Conservation (phyloP, 2,888 invertebrate species). For the Brachylomia viminalis region DNA sequence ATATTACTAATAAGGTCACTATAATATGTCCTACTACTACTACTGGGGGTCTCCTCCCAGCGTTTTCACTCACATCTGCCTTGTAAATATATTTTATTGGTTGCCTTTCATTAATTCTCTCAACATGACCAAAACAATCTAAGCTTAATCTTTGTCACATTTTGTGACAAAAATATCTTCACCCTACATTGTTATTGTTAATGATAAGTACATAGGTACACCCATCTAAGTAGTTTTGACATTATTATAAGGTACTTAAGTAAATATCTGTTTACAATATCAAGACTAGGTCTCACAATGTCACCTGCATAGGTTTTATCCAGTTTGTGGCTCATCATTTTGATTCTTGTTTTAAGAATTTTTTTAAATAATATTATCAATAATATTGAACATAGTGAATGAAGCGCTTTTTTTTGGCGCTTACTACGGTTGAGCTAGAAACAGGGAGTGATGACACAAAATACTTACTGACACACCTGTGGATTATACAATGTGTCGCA, state of each 20-base stretch:
- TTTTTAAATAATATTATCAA: background rate
- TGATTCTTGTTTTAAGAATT: background rate
- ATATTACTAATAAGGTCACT: too few relatives aligned
- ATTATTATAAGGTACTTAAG: background rate
- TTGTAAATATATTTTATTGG: too few relatives aligned
- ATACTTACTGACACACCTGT: background rate
- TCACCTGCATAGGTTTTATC: background rate
- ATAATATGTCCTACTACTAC: too few relatives aligned
- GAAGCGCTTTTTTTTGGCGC: background rate
- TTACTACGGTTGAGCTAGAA: background rate
- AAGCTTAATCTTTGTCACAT: too few relatives aligned
- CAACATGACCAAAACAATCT: too few relatives aligned
- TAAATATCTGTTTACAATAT: background rate
- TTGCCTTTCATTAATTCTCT: too few relatives aligned
- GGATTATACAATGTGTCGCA: too few relatives aligned
- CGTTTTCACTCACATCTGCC: too few relatives aligned
- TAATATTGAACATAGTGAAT: background rate
- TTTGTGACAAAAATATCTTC: too few relatives aligned
- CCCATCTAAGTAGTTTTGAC: background rate
- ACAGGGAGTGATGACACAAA: background rate
- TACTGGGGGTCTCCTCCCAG: too few relatives aligned
- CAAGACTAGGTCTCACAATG: background rate
- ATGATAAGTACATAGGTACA: background rate
- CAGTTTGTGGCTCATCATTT: background rate
- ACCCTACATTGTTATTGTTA: too few relatives aligned